phyloP scores from a whole-genome alignment of 2,113 vertebrate species.

The Sphaerodactylus townsendi region DNA sequence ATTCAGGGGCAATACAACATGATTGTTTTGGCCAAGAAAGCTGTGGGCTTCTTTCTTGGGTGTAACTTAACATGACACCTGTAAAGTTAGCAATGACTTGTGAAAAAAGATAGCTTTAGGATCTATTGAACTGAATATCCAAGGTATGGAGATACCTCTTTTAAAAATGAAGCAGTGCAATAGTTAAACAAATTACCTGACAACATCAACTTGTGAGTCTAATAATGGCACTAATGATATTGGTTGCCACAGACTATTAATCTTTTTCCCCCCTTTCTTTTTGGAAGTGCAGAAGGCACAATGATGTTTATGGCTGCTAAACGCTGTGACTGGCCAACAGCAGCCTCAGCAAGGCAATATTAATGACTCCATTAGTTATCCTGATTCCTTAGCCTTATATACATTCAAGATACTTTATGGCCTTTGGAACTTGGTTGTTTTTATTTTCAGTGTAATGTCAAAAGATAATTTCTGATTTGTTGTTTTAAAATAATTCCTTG shows the following conservation, averaged over 20 bases:
- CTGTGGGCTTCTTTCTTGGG: background rate
- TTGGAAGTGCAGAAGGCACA: background rate
- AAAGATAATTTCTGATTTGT: background rate
- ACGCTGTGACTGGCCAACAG: conserved; percentile 3
- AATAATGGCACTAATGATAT: background rate
- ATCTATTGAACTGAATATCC: background rate
- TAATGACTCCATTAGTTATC: background rate
- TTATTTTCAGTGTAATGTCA: background rate
- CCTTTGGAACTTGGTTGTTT: background rate
- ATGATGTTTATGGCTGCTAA: background rate
- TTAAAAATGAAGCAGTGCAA: background rate
- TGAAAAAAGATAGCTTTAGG: background rate
- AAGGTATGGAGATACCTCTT: background rate
- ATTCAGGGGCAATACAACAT: background rate
- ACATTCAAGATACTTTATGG: background rate
- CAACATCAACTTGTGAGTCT: background rate
- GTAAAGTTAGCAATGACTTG: background rate
- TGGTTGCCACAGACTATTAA: background rate
- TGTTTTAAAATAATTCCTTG: background rate
- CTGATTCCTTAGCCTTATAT: background rate
- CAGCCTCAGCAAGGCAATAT: background rate
- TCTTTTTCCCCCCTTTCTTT: background rate
- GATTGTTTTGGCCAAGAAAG: background rate
- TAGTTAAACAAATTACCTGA: background rate
- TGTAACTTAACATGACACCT: background rate